phyloP scores from a whole-genome alignment of 2,797 vertebrate species.

The Acrossocheilus fasciatus region DNA sequence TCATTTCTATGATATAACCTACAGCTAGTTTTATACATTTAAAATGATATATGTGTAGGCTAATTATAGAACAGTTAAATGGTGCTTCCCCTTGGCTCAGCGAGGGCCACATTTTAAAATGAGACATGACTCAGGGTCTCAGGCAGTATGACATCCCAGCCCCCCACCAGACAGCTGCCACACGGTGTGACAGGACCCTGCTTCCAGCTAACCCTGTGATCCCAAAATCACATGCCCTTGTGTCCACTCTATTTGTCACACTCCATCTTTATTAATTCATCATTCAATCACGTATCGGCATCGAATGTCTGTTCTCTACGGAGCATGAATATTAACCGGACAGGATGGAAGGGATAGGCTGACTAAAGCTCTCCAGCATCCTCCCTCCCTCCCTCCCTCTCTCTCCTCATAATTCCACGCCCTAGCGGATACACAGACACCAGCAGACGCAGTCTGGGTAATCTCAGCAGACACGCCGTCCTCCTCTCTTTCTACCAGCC shows the following conservation, averaged over 20 bases:
- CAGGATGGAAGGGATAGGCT: slow-evolving; percentile 15
- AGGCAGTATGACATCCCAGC: slow-evolving; percentile 7
- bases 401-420: slow-evolving; percentile 73
- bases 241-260: slow-evolving; percentile 46
- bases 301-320: slow-evolving; percentile 54
- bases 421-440: slow-evolving; percentile 72
- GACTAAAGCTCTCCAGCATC: slow-evolving; percentile 43
- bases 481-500: slow-evolving; percentile 64
- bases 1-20: not conserved
- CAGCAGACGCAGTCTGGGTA: slow-evolving; percentile 67
- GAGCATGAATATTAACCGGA: slow-evolving; percentile 71
- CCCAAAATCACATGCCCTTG: slow-evolving; percentile 2
- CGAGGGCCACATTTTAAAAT: slow-evolving; percentile 14
- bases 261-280: slow-evolving; percentile 41
- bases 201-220: slow-evolving; percentile 14
- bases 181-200: slow-evolving; percentile 32
- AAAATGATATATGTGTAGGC: not conserved
- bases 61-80: not conserved
- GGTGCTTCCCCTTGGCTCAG: slow-evolving; percentile 10
- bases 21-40: not conserved
- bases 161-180: slow-evolving; percentile 42
- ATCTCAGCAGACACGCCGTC: slow-evolving; percentile 63
- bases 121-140: slow-evolving; percentile 43
- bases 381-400: slow-evolving; percentile 38
- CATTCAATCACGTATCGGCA: slow-evolving; percentile 60